Evolutionary conservation across 2,113 vertebrate genomes (phyloP).

Genomic region (Alosa alosa): DNA sequence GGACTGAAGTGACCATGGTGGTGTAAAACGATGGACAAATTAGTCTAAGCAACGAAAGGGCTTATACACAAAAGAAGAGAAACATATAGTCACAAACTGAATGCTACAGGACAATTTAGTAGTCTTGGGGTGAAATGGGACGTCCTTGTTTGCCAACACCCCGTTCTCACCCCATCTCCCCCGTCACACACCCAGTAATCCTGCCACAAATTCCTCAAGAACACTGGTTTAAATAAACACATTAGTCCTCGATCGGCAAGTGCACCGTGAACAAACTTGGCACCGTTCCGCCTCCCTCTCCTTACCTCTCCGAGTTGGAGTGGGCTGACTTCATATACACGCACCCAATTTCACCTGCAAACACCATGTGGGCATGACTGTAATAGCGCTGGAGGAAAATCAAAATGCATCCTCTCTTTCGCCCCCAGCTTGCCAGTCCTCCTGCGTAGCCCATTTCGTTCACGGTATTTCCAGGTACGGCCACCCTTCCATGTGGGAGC

Average conservation of each 20-base stretch:
- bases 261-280: constrained; percentile 6
- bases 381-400: not conserved
- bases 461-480: not conserved
- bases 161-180: constrained; percentile 1
- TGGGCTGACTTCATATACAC: constrained; percentile 4
- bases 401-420: not conserved
- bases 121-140: not conserved
- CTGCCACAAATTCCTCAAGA: not conserved
- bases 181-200: not conserved
- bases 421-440: not conserved
- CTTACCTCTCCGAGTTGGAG: not conserved
- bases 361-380: not conserved
- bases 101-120: not conserved
- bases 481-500: not conserved
- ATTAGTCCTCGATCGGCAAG: not conserved
- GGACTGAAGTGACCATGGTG: too few relatives aligned
- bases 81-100: too few relatives aligned
- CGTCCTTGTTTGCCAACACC: not conserved
- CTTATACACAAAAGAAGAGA: too few relatives aligned
- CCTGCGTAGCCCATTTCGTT: not conserved
- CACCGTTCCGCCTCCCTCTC: not conserved
- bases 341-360: not conserved
- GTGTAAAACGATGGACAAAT: too few relatives aligned
- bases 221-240: not conserved
- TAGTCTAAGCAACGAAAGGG: too few relatives aligned